Conservation (phyloP, 2,113 vertebrate genomes). For the Hippoglossus stenolepis region DNA sequence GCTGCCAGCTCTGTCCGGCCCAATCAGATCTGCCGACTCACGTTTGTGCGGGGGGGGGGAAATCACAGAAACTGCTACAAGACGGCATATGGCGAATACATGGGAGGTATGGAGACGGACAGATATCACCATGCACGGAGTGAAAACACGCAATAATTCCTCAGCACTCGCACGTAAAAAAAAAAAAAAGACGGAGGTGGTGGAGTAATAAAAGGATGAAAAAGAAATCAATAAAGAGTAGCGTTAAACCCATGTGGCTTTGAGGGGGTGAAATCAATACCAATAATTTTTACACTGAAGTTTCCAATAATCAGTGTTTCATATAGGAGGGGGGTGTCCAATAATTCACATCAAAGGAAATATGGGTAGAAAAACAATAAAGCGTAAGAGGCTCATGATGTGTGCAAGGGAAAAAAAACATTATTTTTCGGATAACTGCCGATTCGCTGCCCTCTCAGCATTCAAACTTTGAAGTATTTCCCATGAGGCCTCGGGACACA, state of each 20-base stretch:
- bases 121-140: conserved; percentile 3
- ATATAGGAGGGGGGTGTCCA: conserved; percentile 15
- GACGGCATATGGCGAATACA: conserved; percentile 15
- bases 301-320: conserved; percentile 40
- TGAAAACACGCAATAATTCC: conserved; percentile 4
- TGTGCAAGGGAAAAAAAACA: no score
- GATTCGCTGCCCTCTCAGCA: no score
- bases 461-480: no score
- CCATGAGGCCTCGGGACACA: background rate
- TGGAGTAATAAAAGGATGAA: conserved; percentile 15
- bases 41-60: conserved; percentile 10
- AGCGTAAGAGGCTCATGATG: background rate
- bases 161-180: conserved; percentile 6
- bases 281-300: conserved; percentile 28
- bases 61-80: conserved; percentile 22
- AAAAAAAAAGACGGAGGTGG: conserved; percentile 7
- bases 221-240: conserved; percentile 28
- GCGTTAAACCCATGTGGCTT: conserved; percentile 29
- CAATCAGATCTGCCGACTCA: conserved; percentile 62
- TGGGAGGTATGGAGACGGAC: background rate
- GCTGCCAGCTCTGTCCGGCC: conserved; percentile 62
- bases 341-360: conserved; percentile 42
- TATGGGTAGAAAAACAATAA: conserved; percentile 32
- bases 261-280: conserved; percentile 46
- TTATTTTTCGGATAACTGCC: no score